These are phyloP conservation scores for human DNA, from an alignment of 2,113 vertebrate genomes.

Conservation along the genomic window DNA sequence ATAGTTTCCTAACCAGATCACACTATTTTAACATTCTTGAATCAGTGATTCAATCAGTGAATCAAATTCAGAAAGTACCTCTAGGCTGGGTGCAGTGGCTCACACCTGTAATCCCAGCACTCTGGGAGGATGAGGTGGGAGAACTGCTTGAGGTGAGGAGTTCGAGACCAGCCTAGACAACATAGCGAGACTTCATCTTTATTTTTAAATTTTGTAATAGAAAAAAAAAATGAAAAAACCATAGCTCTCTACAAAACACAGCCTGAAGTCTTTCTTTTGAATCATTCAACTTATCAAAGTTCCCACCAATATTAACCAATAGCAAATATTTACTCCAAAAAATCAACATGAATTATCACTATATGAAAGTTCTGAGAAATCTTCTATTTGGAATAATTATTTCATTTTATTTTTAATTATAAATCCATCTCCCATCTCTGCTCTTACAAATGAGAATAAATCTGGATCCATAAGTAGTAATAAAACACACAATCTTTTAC, in stretches of 20 bases:
- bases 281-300: conserved; percentile 34
- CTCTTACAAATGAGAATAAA: conserved; percentile 18
- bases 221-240: neutral
- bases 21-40: conserved; percentile 31
- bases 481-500: neutral
- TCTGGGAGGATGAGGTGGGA: no score
- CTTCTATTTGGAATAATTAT: neutral
- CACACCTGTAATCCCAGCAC: no score
- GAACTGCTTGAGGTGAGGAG: no score
- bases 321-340: conserved; percentile 21
- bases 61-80: conserved; percentile 35
- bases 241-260: conserved; percentile 10
- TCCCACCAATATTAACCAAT: neutral
- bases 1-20: neutral
- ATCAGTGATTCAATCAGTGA: neutral
- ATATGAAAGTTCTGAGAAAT: conserved; percentile 10
- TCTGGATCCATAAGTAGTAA: neutral
- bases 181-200: no score
- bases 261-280: neutral
- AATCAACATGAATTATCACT: conserved; percentile 10
- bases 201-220: no score
- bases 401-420: conserved; percentile 46
- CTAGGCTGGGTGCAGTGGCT: neutral
- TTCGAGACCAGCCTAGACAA: no score
- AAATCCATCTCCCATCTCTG: conserved; percentile 24